phyloP scores from a whole-genome alignment of 1,140 invertebrate genomes.

The Phocides pigmalion region DNA sequence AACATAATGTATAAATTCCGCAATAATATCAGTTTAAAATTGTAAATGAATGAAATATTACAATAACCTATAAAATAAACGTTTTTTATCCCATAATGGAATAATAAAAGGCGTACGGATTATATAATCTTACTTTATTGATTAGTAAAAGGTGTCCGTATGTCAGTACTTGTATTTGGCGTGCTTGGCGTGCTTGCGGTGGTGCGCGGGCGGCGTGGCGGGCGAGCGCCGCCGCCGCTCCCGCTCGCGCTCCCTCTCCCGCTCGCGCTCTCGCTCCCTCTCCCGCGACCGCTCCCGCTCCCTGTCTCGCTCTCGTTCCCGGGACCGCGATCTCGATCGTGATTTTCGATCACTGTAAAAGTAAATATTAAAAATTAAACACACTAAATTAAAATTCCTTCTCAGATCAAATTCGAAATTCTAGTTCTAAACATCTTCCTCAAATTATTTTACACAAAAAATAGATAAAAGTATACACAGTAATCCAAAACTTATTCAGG shows the following conservation, averaged over 20 bases:
- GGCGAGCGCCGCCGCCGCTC: slow-evolving; percentile 66
- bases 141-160: not conserved
- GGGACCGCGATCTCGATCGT: slow-evolving; percentile 61
- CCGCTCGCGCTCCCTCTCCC: slow-evolving; percentile 55
- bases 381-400: slow-evolving; percentile 10
- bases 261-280: slow-evolving; percentile 51
- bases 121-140: not conserved
- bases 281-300: slow-evolving; percentile 48
- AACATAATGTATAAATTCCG: no score
- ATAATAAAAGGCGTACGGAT: not conserved
- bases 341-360: slow-evolving; percentile 61
- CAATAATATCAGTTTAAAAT: no score
- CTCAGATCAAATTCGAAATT: no score
- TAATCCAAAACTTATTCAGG: no score
- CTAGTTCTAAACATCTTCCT: no score
- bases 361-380: not conserved
- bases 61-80: no score
- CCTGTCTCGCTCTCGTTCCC: slow-evolving; percentile 54
- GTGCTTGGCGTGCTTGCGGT: slow-evolving; percentile 69
- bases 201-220: slow-evolving; percentile 64
- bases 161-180: slow-evolving; percentile 72
- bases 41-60: no score
- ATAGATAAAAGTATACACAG: no score
- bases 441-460: no score
- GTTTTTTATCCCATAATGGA: no score